Conservation (phyloP, 2,113 vertebrate genomes). For the Cinclus cinclus region DNA sequence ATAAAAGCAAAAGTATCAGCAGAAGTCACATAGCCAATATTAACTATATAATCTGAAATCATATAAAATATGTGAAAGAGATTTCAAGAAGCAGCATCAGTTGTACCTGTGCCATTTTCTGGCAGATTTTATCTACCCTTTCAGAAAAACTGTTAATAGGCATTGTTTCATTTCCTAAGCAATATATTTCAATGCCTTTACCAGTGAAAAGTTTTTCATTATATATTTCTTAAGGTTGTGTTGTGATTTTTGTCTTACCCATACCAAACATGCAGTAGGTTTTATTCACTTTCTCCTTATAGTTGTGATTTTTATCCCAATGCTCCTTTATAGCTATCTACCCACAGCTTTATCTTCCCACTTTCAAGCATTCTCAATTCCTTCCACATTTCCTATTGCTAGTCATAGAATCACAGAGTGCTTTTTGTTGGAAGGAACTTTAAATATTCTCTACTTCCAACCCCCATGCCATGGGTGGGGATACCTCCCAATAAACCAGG, state of each 20-base stretch:
- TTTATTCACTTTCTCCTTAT: not conserved
- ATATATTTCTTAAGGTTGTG: not conserved
- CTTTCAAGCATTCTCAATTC: not conserved
- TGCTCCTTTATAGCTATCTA: not conserved
- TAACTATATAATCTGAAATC: not conserved
- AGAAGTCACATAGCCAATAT: not conserved
- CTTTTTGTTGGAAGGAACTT: not conserved
- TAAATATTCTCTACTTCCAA: not conserved
- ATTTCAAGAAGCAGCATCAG: not conserved
- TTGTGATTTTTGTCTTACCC: not conserved
- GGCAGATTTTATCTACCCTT: not conserved
- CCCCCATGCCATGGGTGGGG: rapidly evolving
- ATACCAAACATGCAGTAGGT: not conserved
- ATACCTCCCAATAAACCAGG: not conserved
- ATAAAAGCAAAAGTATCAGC: not conserved
- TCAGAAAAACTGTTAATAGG: not conserved
- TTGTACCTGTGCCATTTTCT: not conserved
- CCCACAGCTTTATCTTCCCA: not conserved
- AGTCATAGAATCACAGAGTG: not conserved
- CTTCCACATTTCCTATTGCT: not conserved
- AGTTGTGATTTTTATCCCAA: not conserved
- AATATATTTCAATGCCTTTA: not conserved
- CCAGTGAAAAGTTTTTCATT: not conserved
- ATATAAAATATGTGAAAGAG: not conserved
- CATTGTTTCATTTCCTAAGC: not conserved